These are phyloP conservation scores for Felis catus DNA, from an alignment of 2,113 vertebrate species.

Conservation along the genomic window DNA sequence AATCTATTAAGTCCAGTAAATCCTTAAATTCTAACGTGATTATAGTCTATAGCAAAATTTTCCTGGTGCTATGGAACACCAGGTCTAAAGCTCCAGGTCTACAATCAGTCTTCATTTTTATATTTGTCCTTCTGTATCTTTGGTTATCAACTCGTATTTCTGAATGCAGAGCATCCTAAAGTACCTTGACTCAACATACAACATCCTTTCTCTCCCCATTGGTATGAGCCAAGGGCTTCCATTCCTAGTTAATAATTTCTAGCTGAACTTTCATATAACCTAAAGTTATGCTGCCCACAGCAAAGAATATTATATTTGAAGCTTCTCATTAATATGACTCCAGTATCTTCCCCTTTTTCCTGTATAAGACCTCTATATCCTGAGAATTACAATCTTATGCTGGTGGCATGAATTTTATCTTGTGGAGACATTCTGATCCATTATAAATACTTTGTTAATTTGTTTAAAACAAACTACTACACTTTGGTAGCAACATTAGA, in stretches of 20 bases:
- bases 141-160: neutral
- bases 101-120: neutral
- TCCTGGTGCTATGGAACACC: neutral
- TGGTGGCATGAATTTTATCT: slow-evolving; percentile 7
- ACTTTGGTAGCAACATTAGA: neutral
- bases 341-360: neutral
- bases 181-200: neutral
- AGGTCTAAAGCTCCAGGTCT: neutral
- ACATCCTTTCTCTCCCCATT: neutral
- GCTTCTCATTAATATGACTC: neutral
- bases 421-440: neutral
- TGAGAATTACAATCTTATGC: neutral
- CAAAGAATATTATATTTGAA: neutral
- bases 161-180: neutral
- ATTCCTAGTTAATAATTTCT: neutral
- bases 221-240: neutral
- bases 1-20: neutral
- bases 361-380: neutral
- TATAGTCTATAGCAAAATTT: neutral
- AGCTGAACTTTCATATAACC: neutral
- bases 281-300: neutral
- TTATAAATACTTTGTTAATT: slow-evolving; percentile 13
- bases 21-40: neutral
- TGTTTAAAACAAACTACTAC: neutral
- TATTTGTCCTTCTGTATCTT: neutral